Evolutionary conservation across 1,140 invertebrate genomes (phyloP).

Genomic region (Reticulitermes speratus): DNA sequence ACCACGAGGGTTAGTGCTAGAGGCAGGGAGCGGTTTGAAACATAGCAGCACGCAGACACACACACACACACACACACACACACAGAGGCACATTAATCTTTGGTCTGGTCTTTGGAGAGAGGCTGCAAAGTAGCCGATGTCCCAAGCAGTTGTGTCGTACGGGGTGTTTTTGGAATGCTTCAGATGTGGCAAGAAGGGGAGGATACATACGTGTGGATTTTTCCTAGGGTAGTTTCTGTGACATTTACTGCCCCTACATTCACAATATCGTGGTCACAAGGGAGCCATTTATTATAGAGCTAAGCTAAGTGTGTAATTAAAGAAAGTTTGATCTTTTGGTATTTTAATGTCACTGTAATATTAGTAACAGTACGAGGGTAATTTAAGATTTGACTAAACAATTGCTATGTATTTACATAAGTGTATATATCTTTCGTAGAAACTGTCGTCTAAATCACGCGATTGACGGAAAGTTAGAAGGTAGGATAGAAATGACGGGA

Average conservation of each 20-base stretch:
- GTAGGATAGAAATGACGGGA: no score
- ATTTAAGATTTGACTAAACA: no score
- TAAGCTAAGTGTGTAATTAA: neutral
- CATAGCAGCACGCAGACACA: neutral
- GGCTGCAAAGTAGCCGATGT: conserved; percentile 12
- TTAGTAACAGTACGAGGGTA: no score
- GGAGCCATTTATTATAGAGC: neutral
- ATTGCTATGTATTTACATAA: no score
- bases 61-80: neutral
- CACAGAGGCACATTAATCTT: neutral
- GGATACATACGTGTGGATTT: neutral
- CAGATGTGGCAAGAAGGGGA: neutral
- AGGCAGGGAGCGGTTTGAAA: neutral
- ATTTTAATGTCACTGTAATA: no score
- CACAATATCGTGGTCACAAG: neutral
- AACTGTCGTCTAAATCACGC: no score
- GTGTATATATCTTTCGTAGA: no score
- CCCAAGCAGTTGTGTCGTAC: neutral
- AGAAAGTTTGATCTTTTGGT: neutral
- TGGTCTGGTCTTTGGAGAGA: conserved; percentile 13
- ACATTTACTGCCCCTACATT: neutral
- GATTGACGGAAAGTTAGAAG: no score
- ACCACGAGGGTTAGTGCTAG: neutral
- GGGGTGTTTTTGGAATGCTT: neutral
- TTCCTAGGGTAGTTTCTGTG: neutral